These are phyloP conservation scores for Acanthosepion pharaonis DNA, from an alignment of 2,888 invertebrate genomes.

Conservation along the genomic window DNA sequence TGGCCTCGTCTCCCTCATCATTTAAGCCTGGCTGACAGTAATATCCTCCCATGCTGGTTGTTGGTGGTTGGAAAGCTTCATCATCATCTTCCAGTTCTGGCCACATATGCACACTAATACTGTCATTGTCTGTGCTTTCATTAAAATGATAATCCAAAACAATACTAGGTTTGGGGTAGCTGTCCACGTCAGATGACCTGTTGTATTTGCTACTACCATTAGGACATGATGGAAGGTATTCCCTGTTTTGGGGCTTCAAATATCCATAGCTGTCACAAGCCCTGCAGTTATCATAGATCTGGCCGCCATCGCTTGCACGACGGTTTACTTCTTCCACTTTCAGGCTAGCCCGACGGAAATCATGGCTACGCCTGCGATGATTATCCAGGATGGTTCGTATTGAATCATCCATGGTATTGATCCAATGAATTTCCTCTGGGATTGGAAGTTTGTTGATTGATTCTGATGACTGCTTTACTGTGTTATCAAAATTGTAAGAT, in stretches of 20 bases:
- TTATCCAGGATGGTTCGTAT: conserved; percentile 35
- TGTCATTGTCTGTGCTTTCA: conserved; percentile 36
- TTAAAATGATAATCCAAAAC: conserved; percentile 45
- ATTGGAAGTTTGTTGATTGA: conserved; percentile 22
- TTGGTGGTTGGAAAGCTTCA: conserved; percentile 39
- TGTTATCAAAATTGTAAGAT: conserved; percentile 43
- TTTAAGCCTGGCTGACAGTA: conserved; percentile 40
- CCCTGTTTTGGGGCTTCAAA: not conserved
- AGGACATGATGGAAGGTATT: not conserved
- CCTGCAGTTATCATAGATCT: conserved; percentile 37
- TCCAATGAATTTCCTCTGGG: conserved; percentile 36
- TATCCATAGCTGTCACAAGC: conserved; percentile 2
- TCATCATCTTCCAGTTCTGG: conserved; percentile 38
- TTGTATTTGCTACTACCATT: not conserved
- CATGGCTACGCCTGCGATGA: conserved; percentile 42
- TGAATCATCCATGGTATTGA: conserved; percentile 43
- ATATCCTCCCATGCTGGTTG: not conserved
- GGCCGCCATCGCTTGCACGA: conserved; percentile 43
- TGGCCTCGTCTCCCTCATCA: conserved; percentile 25
- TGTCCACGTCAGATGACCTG: not conserved
- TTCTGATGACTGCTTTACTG: conserved; percentile 37
- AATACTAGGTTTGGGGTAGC: conserved; percentile 40
- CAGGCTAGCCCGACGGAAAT: conserved; percentile 34
- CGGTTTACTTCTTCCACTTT: conserved; percentile 37
- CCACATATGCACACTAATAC: conserved; percentile 39